Percentiles rank a stretch among this genome's conserved stretches.
phyloP scores from a whole-genome alignment of 2,797 vertebrate species.

The Neopelma chrysocephalum region DNA sequence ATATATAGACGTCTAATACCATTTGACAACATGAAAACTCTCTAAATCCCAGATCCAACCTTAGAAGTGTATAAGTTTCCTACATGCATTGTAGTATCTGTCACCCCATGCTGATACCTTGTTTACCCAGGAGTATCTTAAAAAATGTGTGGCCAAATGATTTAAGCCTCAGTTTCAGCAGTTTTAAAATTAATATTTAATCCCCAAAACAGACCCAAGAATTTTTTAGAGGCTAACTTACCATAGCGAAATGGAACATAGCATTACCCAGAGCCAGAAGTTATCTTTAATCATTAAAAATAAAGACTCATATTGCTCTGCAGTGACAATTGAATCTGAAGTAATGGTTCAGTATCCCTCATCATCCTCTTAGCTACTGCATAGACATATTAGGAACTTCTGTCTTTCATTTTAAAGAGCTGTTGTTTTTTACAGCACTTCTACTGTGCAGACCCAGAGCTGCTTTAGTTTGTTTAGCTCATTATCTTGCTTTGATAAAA shows the following conservation, averaged over 20 bases:
- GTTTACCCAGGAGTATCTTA: not conserved
- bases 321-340: not conserved
- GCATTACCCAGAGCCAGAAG: not conserved
- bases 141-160: not conserved
- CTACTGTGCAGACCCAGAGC: not conserved
- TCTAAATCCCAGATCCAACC: not conserved
- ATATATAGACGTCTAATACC: not conserved
- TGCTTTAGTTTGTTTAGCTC: not conserved
- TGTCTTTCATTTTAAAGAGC: not conserved
- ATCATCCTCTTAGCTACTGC: not conserved
- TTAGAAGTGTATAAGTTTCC: not conserved
- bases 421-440: not conserved
- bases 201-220: not conserved
- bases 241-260: not conserved
- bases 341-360: not conserved
- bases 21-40: not conserved
- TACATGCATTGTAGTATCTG: not conserved
- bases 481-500: not conserved
- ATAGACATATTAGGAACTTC: not conserved
- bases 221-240: not conserved
- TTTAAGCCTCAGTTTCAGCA: not conserved
- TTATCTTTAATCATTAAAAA: constrained; percentile 1
- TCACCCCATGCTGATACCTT: not conserved
- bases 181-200: constrained; percentile 9
- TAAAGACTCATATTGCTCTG: not conserved